These are phyloP conservation scores for Poeciliopsis retropinna DNA, from an alignment of 2,113 vertebrate genomes.

Conservation along the genomic window DNA sequence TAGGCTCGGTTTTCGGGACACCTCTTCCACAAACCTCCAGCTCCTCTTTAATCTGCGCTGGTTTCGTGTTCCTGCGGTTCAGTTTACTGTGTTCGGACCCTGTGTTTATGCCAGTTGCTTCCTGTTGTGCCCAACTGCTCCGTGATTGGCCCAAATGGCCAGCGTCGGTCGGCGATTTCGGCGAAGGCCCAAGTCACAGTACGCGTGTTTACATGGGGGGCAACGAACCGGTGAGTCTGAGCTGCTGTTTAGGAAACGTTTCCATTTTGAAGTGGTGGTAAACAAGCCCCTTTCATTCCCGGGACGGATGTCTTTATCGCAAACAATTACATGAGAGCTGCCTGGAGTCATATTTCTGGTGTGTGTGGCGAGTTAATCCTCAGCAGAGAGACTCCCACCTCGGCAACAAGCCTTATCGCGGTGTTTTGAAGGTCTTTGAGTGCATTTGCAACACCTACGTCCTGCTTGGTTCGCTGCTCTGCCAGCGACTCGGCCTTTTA, in stretches of 20 bases:
- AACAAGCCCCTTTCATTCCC: slow-evolving; percentile 17
- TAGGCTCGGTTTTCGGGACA: slow-evolving; percentile 53
- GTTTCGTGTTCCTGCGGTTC: slow-evolving; percentile 40
- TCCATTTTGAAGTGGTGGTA: slow-evolving; percentile 13
- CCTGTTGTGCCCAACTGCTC: slow-evolving; percentile 48
- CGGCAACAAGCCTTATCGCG: slow-evolving; percentile 59
- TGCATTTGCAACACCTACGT: slow-evolving; percentile 54
- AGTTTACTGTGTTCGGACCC: slow-evolving; percentile 63
- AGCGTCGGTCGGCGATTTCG: slow-evolving; percentile 23
- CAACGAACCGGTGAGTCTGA: slow-evolving; percentile 39
- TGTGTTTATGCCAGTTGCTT: slow-evolving; percentile 74
- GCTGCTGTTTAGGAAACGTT: slow-evolving; percentile 28
- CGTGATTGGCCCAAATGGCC: slow-evolving; percentile 52
- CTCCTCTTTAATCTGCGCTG: slow-evolving; percentile 65
- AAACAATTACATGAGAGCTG: slow-evolving; percentile 3
- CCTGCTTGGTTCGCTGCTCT: slow-evolving; percentile 58
- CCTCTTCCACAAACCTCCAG: slow-evolving; percentile 51
- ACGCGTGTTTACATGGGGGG: slow-evolving; percentile 60
- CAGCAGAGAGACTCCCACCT: slow-evolving; percentile 31
- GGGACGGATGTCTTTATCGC: slow-evolving; percentile 1
- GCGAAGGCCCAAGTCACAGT: slow-evolving; percentile 34
- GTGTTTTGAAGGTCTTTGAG: slow-evolving; percentile 68
- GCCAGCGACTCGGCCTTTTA: slow-evolving; percentile 59
- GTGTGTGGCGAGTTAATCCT: slow-evolving; percentile 39
- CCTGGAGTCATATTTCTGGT: slow-evolving; percentile 49